Evolutionary conservation across 1,140 invertebrate species (phyloP).

Genomic region (Heliconius melpomene): DNA sequence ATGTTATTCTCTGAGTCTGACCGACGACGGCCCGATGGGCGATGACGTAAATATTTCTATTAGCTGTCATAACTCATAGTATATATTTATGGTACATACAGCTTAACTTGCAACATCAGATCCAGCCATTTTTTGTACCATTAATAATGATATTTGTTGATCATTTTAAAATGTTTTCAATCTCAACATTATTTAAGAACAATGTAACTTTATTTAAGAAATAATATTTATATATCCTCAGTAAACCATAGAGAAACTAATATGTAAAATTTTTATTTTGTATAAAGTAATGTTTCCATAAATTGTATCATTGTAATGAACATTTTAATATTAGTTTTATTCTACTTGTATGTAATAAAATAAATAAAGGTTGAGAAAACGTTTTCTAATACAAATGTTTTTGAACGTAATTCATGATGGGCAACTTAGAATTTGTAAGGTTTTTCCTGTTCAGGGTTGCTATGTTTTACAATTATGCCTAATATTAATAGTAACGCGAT

Average conservation of each 20-base stretch:
- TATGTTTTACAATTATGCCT: slow-evolving; percentile 28
- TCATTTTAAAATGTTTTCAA: too few species aligned
- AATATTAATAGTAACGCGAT: background rate
- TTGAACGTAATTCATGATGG: slow-evolving; percentile 45
- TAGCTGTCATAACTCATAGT: background rate
- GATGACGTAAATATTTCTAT: background rate
- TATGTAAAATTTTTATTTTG: background rate
- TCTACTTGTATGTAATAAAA: background rate
- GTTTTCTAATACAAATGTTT: slow-evolving; percentile 20
- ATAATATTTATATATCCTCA: background rate
- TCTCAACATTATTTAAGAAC: too few species aligned
- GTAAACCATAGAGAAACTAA: background rate
- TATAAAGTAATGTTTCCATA: background rate
- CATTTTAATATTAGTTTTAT: background rate
- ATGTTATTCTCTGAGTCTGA: too few species aligned
- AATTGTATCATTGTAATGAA: background rate
- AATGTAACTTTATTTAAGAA: too few species aligned
- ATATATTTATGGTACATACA: background rate
- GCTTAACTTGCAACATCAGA: too few species aligned
- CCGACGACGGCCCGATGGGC: too few species aligned
- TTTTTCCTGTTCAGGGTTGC: slow-evolving; percentile 47
- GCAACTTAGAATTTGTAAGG: slow-evolving; percentile 33
- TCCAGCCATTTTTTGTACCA: too few species aligned
- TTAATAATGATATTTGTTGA: background rate
- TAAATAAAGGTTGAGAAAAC: background rate